These are phyloP conservation scores for Liolophura sinensis DNA, from an alignment of 1,140 invertebrate genomes.

Conservation along the genomic window DNA sequence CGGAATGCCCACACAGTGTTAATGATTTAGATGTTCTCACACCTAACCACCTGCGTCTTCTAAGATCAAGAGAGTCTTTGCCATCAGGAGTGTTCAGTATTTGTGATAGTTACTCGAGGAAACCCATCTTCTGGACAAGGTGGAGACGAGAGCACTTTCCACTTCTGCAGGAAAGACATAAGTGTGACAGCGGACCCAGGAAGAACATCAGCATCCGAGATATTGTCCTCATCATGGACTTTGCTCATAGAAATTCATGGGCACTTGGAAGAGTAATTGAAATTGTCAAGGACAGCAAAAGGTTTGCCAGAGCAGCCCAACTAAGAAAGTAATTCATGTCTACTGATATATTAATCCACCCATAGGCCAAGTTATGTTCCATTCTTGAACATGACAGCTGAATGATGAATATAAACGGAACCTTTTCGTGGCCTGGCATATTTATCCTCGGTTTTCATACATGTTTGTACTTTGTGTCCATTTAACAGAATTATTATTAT, in stretches of 20 bases:
- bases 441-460: too few species aligned
- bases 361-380: conserved; percentile 21
- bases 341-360: conserved; percentile 6
- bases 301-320: conserved; percentile 11
- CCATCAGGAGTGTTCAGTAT: conserved; percentile 18
- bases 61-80: conserved; percentile 13
- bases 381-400: too few species aligned
- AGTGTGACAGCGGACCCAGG: conserved; percentile 23
- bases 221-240: conserved; percentile 28
- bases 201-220: conserved; percentile 25
- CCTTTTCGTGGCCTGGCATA: too few species aligned
- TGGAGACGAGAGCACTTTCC: conserved; percentile 26
- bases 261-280: conserved; percentile 11
- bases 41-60: conserved; percentile 27
- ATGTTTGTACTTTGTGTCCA: too few species aligned
- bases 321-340: conserved; percentile 13
- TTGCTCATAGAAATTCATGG: conserved; percentile 24
- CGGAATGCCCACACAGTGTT: neutral
- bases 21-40: conserved; percentile 16
- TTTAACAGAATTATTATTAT: too few species aligned
- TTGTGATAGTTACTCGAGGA: conserved; percentile 18
- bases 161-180: conserved; percentile 20
- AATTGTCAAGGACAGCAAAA: conserved; percentile 7
- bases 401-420: too few species aligned
- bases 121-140: conserved; percentile 26